Evolutionary conservation across 37 sponge, comb jelly and placozoan genomes (phyloP).

Genomic region (Theonella swinhoei): DNA sequence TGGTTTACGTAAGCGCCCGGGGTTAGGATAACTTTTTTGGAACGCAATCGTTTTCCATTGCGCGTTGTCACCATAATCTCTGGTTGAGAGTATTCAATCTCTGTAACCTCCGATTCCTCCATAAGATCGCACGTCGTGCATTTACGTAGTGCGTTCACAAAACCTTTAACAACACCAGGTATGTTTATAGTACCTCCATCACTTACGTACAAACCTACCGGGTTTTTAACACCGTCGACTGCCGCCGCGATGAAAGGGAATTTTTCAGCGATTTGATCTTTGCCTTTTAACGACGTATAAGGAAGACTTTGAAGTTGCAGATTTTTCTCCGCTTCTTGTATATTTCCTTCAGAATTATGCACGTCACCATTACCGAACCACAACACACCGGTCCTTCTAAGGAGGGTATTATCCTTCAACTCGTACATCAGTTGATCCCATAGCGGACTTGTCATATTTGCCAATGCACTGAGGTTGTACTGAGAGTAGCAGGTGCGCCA

Average conservation of each 20-base stretch:
- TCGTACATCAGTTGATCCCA: slow-evolving; percentile 27
- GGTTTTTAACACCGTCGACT: neutral
- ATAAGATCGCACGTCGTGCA: neutral
- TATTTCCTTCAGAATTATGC: slow-evolving; percentile 25
- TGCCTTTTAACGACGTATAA: neutral
- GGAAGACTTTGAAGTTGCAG: neutral
- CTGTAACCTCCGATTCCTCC: neutral
- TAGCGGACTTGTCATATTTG: slow-evolving; percentile 13
- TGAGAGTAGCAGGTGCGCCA: slow-evolving; percentile 40
- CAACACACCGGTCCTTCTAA: slow-evolving; percentile 22
- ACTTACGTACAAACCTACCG: neutral
- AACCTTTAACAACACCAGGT: neutral
- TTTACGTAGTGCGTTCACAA: slow-evolving; percentile 11
- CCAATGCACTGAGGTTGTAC: slow-evolving; percentile 8
- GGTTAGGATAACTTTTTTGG: slow-evolving; percentile 23
- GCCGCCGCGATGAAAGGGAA: slow-evolving; percentile 38
- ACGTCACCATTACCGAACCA: slow-evolving; percentile 25
- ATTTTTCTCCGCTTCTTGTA: slow-evolving; percentile 11
- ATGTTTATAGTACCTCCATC: slow-evolving; percentile 26
- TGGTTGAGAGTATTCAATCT: slow-evolving; percentile 11
- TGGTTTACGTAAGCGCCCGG: slow-evolving; percentile 30
- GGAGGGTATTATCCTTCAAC: neutral
- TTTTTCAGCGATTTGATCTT: neutral
- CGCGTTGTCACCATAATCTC: neutral
- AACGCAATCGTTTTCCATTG: neutral